Base-by-base conservation (phyloP, 2,797 vertebrate genomes). In the Acipenser oxyrinchus region DNA sequence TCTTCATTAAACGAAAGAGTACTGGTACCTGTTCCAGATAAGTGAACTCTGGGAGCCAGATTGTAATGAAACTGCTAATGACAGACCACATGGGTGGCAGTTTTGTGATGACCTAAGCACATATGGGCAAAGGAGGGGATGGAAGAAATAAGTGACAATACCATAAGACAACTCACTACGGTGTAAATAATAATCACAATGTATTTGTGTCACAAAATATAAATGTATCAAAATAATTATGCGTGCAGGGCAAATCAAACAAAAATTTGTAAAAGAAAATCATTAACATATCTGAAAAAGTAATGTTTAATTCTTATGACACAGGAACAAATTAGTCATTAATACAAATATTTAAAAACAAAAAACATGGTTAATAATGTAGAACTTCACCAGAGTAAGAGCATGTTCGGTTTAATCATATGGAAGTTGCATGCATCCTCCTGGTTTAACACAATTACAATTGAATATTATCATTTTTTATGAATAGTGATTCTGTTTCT, bases 11-110 rank as follows among this genome's bases (percentile, higher is more conserved):
- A 73, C 69, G 70, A 77, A 75, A 70, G 80, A 76, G 74, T 62
- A 63, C 81, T 78, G 70, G 63, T 72, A 75, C 68, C 76, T 79
- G 78, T 79, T 85, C 77, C 78, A 76, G 78, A 78, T 81, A 83
- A 83, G 83, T 84, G 70, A 78, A 73, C 79, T 76, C 76, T 81
- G 71, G 79, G 74, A 68, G 77, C 73, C 71, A 61, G 75, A 65
- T 75, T 79, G 79, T 82, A 84, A 79, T 82, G 84, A 80, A 73
- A 78, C 76, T 78, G 74, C 74, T 88, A 87, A 89, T 84, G 84
- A 79, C 73, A 66, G 72, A 75, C 74, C 78, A 79, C 73, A 77
- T 75, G 77, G 84, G 78, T 74, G 66, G 66, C 76, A 71, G 71
- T 66, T 71, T 76, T 84, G 67, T 64, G 84, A 82, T 84, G 80